These are phyloP conservation scores for Sebastes schlegelii DNA, from an alignment of 2,113 vertebrate genomes.

Conservation along the genomic window DNA sequence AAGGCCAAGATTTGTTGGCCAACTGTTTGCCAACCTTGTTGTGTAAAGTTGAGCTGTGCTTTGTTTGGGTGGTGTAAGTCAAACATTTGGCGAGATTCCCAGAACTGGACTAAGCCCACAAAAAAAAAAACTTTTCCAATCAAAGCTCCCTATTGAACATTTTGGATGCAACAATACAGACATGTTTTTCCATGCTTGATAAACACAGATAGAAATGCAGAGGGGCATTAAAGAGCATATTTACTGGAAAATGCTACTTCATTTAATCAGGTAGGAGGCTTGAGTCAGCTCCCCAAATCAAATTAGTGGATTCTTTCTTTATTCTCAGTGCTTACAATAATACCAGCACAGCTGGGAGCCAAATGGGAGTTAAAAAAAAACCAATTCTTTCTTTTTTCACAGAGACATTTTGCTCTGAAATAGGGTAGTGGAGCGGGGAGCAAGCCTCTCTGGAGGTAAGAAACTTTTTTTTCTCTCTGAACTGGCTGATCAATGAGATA, in stretches of 20 bases:
- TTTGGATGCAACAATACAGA: conserved; percentile 17
- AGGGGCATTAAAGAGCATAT: not conserved
- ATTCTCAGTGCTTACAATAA: conserved; percentile 3
- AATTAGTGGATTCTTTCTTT: conserved; percentile 10
- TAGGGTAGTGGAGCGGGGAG: conserved; percentile 41
- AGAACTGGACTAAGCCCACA: conserved; percentile 48
- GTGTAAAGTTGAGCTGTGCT: conserved; percentile 38
- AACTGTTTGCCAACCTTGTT: conserved; percentile 47
- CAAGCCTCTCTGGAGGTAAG: conserved; percentile 47
- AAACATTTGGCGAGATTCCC: conserved; percentile 65
- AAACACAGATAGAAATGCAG: conserved; percentile 2
- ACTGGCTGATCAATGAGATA: conserved; percentile 74
- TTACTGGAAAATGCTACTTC: not conserved
- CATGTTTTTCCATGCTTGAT: conserved; percentile 19
- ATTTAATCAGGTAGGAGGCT: conserved; percentile 18
- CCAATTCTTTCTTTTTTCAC: conserved; percentile 11
- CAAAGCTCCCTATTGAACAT: conserved; percentile 22
- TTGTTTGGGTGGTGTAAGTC: conserved; percentile 53
- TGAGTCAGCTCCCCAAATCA: conserved; percentile 25
- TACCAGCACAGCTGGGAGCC: conserved; percentile 1
- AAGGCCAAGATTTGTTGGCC: conserved; percentile 46
- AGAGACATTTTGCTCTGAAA: conserved; percentile 45
- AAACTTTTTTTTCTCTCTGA: conserved; percentile 61
- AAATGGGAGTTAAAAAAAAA: conserved; percentile 26
- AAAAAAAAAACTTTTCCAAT: conserved; percentile 26